Percentiles rank a stretch among this genome's conserved stretches.
Evolutionary conservation across 2,113 vertebrate species (phyloP).

Genomic region (Speoplatyrhinus poulsoni): DNA sequence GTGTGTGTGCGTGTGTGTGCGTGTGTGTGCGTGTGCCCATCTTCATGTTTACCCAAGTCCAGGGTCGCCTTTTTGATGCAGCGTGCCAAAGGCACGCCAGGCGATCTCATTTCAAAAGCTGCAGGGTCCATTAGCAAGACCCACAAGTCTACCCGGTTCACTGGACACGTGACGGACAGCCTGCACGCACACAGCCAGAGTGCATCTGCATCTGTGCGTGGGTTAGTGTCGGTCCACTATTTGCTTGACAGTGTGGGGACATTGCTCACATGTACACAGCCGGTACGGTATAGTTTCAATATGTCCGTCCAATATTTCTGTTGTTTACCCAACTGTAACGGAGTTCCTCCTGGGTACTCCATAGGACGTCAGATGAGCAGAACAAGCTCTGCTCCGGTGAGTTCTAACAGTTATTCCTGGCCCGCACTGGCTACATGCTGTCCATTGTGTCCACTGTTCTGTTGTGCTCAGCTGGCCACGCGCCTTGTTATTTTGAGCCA

Average conservation of each 20-base stretch:
- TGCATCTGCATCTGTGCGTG: neutral
- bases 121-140: conserved; percentile 47
- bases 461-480: conserved; percentile 6
- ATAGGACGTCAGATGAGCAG: neutral
- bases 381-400: neutral
- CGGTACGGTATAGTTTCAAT: neutral
- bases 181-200: neutral
- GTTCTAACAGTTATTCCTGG: neutral
- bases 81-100: conserved; percentile 13
- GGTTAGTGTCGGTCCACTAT: neutral
- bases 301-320: neutral
- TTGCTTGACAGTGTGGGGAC: neutral
- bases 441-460: conserved; percentile 8
- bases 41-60: conserved; percentile 38
- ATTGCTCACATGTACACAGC: neutral
- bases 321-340: neutral
- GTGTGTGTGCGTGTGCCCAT: neutral
- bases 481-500: conserved; percentile 6
- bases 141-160: neutral
- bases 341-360: neutral
- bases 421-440: neutral
- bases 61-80: conserved; percentile 35
- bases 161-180: conserved; percentile 4
- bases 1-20: conserved; percentile 4
- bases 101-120: conserved; percentile 46